phyloP scores from a whole-genome alignment of 2,888 invertebrate genomes.

The Pristionchus entomophagus region DNA sequence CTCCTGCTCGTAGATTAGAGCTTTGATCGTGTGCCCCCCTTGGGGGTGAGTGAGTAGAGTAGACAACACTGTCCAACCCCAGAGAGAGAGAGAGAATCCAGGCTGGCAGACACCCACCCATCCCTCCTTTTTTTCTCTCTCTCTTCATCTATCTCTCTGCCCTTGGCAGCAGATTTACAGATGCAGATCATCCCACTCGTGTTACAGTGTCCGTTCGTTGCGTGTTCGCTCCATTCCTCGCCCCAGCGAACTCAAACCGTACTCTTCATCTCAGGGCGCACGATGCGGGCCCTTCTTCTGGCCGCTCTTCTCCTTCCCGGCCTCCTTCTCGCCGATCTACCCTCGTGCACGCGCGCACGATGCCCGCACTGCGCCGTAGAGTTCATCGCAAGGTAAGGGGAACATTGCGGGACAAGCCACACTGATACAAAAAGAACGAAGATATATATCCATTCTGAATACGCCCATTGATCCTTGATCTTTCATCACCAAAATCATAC shows the following conservation, averaged over 20 bases:
- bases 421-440: background rate
- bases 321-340: conserved; percentile 64
- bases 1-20: conserved; percentile 9
- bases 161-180: conserved; percentile 12
- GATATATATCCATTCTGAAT: too few species aligned
- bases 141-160: background rate
- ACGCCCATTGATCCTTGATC: background rate
- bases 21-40: background rate
- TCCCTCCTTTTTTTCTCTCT: background rate
- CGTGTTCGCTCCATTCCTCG: conserved; percentile 33
- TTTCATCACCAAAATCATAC: too few species aligned
- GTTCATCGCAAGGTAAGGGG: conserved; percentile 60
- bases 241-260: background rate
- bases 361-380: conserved; percentile 72
- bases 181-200: background rate
- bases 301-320: conserved; percentile 51
- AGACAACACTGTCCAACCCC: background rate
- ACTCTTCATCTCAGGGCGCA: conserved; percentile 20
- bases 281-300: conserved; percentile 21
- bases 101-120: background rate
- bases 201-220: background rate
- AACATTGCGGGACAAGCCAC: background rate
- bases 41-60: background rate
- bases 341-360: conserved; percentile 70
- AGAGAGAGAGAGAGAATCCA: background rate